These are phyloP conservation scores for Wiebesia pumilae DNA, from an alignment of 1,140 invertebrate genomes.

Conservation along the genomic window DNA sequence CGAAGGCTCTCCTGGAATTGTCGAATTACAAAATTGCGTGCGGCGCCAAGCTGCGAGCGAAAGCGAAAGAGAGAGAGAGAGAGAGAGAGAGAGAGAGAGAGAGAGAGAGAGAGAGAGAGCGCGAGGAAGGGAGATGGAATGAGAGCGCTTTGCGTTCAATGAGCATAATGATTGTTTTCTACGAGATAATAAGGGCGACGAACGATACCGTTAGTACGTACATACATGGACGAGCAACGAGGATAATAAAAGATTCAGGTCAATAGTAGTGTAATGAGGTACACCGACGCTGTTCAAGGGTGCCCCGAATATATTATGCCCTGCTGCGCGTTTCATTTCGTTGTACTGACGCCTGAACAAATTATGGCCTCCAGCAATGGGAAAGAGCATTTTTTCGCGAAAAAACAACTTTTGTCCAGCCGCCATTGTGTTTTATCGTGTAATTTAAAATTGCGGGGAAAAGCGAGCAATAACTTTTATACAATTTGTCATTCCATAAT, in stretches of 20 bases:
- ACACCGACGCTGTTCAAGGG: conserved; percentile 61
- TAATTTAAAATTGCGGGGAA: conserved; percentile 53
- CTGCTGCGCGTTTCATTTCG: conserved; percentile 42
- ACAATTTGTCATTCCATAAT: conserved; percentile 54
- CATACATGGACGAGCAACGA: conserved; percentile 47
- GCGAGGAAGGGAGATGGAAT: not conserved
- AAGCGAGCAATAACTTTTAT: conserved; percentile 51
- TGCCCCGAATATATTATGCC: conserved; percentile 49
- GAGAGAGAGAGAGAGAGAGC: not conserved
- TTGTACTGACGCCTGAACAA: conserved; percentile 31
- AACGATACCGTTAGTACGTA: conserved; percentile 43
- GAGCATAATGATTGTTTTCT: conserved; percentile 66
- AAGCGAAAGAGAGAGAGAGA: not conserved
- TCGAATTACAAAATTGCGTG: conserved; percentile 46
- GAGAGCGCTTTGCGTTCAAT: conserved; percentile 56
- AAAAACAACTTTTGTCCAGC: conserved; percentile 49
- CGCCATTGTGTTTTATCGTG: conserved; percentile 53
- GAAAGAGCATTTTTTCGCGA: conserved; percentile 39
- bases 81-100: not conserved
- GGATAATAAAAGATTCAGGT: conserved; percentile 69
- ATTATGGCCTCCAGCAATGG: conserved; percentile 47
- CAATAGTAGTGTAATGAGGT: conserved; percentile 67
- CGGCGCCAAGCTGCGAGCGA: conserved; percentile 9
- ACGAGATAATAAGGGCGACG: conserved; percentile 61
- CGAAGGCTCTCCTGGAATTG: conserved; percentile 16